Base-by-base conservation (phyloP, 2,888 invertebrate genomes). In the Dolichopus griseipennis region DNA sequence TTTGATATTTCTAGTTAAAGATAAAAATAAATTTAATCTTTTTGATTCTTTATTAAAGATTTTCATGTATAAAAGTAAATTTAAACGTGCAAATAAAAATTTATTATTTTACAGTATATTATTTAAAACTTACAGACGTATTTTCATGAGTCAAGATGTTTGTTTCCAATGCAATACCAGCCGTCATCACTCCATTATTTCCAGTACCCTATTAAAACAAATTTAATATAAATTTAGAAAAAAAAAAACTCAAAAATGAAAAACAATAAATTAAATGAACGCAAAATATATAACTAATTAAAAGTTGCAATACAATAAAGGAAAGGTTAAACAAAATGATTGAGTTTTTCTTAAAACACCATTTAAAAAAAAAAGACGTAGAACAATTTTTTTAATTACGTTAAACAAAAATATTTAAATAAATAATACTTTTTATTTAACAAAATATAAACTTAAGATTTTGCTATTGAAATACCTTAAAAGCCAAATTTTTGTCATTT, bases 331-430 rank as follows among this genome's bases (percentile, higher is more conserved):
- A n/a, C n/a, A n/a, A 66, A 18, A 66, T n/a, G n/a, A n/a, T 15
- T 18, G 8, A 12, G 0, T 1, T 20, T 18, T 4, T 20, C 10
- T 22, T 18, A 18, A 9, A 15, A 9, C 22, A 5, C 27, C 21
- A 52, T 18, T 10, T 66, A 21, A 12, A 22, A 27, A 12, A 18
- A 27, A 66, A 10, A 66, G n/a, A n/a, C n/a, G n/a, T n/a, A n/a
- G n/a, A n/a, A n/a, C n/a, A n/a, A n/a, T n/a, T n/a, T n/a, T n/a
- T n/a, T n/a, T n/a, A n/a, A n/a, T n/a, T n/a, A n/a, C n/a, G n/a
- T 62, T 41, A 27, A 22, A 67, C 41, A 65, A 33, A 27, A 37
- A 52, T n/a, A n/a, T 10, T 64, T 43, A 67, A 65, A 20, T 27
- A 61, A 61, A 64, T n/a, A 27, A 27, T 27, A 27, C 27, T 27